Evolutionary conservation across 2,797 vertebrate species (phyloP).

Genomic region (Sparus aurata): DNA sequence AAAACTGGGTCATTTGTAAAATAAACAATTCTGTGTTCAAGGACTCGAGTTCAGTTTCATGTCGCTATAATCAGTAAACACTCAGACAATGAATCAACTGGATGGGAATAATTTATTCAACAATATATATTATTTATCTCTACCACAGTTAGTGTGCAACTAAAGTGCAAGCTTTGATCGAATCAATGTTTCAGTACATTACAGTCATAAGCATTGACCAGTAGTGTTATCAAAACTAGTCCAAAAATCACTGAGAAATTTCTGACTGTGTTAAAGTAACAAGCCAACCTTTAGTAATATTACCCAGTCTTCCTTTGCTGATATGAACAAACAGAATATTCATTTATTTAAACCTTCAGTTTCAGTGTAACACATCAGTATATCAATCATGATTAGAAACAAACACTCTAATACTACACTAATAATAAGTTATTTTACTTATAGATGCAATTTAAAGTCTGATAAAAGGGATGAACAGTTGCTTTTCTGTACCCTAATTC

Average conservation of each 20-base stretch:
- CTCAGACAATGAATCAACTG: slow-evolving; percentile 4
- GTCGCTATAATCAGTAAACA: slow-evolving; percentile 6
- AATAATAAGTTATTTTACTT: neutral
- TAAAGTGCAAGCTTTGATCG: slow-evolving; percentile 31
- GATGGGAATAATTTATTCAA: slow-evolving; percentile 48
- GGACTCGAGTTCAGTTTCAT: neutral
- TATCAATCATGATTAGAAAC: slow-evolving; percentile 5
- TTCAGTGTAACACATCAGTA: slow-evolving; percentile 28
- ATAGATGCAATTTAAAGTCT: slow-evolving; percentile 17
- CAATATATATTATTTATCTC: slow-evolving; percentile 44
- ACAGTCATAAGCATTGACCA: neutral
- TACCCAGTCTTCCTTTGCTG: neutral
- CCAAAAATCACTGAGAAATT: neutral
- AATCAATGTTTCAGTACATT: slow-evolving; percentile 1
- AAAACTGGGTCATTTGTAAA: neutral
- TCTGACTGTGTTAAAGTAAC: neutral
- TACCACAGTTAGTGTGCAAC: slow-evolving; percentile 23
- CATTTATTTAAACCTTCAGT: slow-evolving; percentile 12
- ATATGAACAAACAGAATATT: slow-evolving; percentile 18
- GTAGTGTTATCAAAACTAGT: slow-evolving; percentile 9
- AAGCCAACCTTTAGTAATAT: neutral
- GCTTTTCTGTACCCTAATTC: slow-evolving; percentile 1
- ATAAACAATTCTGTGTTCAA: neutral
- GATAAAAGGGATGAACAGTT: slow-evolving; percentile 4
- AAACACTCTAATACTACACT: neutral